These are phyloP conservation scores for Musca domestica DNA, from an alignment of 1,140 invertebrate genomes.

Conservation along the genomic window DNA sequence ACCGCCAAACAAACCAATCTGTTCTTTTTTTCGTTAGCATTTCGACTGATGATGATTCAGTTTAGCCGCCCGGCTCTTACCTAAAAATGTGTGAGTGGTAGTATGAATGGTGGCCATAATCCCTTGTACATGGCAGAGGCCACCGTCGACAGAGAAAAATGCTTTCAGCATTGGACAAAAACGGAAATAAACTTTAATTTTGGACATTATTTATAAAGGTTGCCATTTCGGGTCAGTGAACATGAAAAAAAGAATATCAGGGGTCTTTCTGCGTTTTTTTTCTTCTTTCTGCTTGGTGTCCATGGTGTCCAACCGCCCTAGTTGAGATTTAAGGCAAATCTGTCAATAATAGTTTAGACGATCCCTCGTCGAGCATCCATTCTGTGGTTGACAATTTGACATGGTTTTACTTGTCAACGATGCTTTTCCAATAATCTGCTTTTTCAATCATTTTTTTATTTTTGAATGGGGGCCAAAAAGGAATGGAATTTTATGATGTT, in stretches of 20 bases:
- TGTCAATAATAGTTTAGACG: conserved; percentile 7
- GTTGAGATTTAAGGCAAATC: no score
- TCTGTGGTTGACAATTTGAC: conserved; percentile 4
- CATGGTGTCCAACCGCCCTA: no score
- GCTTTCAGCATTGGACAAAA: not conserved
- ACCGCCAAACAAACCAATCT: not conserved
- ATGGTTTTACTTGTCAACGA: not conserved
- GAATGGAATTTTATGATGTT: not conserved
- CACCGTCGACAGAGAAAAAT: not conserved
- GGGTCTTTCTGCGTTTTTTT: no score
- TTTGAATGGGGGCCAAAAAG: not conserved
- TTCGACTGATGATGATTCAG: not conserved
- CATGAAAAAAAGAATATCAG: not conserved
- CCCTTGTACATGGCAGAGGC: conserved; percentile 5
- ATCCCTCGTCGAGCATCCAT: not conserved
- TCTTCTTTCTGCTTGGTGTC: no score
- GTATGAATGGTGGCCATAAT: conserved; percentile 8
- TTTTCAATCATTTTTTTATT: conserved; percentile 2
- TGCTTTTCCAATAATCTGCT: not conserved
- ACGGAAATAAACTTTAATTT: not conserved
- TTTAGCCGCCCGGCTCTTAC: not conserved
- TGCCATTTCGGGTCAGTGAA: conserved; percentile 12
- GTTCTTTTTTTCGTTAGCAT: not conserved
- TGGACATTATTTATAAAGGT: conserved; percentile 6
- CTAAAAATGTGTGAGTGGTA: no score